These are phyloP conservation scores for Brachyhypopomus occidentalis DNA, from an alignment of 2,113 vertebrate species.

Conservation along the genomic window DNA sequence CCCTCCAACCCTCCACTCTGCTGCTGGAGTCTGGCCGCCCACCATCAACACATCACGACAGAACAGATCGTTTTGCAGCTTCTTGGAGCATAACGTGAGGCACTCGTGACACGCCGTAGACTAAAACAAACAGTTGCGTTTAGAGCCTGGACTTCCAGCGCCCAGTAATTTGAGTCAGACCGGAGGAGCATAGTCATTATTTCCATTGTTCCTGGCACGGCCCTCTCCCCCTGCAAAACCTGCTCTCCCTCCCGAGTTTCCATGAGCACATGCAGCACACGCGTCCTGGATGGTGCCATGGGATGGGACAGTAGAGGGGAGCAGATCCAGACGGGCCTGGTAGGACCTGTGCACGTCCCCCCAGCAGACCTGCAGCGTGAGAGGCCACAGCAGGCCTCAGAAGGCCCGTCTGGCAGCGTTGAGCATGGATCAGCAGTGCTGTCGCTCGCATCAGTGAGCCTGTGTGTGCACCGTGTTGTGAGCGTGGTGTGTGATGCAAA, in stretches of 20 bases:
- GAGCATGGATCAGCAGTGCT: background rate
- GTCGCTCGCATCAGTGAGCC: background rate
- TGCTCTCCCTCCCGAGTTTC: conserved; percentile 20
- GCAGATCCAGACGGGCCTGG: background rate
- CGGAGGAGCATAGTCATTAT: conserved; percentile 56
- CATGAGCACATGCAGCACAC: conserved; percentile 22
- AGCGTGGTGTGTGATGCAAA: conserved; percentile 6
- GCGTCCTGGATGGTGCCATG: conserved; percentile 13
- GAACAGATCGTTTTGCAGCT: background rate
- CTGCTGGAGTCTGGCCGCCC: background rate
- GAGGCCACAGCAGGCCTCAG: background rate
- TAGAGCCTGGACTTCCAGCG: conserved; percentile 7
- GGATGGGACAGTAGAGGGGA: background rate
- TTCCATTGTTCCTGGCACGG: conserved; percentile 65
- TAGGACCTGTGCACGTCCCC: background rate
- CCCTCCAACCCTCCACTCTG: background rate
- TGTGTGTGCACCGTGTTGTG: background rate
- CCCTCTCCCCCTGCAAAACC: conserved; percentile 43
- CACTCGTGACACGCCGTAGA: background rate
- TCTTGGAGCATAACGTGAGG: background rate
- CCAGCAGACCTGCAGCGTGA: background rate
- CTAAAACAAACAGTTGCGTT: conserved; percentile 23
- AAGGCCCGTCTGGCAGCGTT: background rate
- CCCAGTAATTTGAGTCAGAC: conserved; percentile 41
- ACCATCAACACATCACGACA: background rate